A percentile compares a stretch with the other conserved stretches of the same genome.
phyloP scores from a whole-genome alignment of 2,113 vertebrate species.

The Gallinago jamesoni region DNA sequence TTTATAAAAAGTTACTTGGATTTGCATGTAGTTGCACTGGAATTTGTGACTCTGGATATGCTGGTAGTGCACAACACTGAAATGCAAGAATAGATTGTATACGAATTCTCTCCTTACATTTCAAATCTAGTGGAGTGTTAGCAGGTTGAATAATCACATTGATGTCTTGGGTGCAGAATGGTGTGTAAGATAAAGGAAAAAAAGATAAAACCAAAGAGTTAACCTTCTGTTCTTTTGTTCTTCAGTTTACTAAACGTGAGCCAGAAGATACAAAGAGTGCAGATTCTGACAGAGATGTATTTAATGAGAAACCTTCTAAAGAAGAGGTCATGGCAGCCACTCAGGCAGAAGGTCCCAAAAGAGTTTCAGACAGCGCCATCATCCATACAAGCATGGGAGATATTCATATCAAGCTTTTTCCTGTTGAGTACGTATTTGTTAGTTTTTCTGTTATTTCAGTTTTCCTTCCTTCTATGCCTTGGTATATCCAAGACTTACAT shows the following conservation, averaged over 20 bases:
- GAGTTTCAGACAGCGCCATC: constrained; percentile 96
- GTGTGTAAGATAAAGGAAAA: neutral
- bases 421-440: constrained; percentile 88
- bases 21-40: neutral
- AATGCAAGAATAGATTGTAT: neutral
- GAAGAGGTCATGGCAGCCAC: constrained; percentile 99
- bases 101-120: neutral
- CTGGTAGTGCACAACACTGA: neutral
- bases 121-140: neutral
- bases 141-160: neutral
- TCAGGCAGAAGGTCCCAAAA: constrained; percentile 96
- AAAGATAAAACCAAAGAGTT: neutral
- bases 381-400: constrained; percentile 99
- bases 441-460: neutral
- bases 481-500: neutral
- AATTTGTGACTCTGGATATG: neutral
- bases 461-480: neutral
- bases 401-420: constrained; percentile 97
- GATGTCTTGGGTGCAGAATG: neutral
- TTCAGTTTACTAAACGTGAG: constrained; percentile 94
- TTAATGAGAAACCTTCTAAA: constrained; percentile 98
- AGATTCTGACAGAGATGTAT: constrained; percentile 96
- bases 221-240: neutral
- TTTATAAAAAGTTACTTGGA: neutral
- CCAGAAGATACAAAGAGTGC: constrained; percentile 97